Evolutionary conservation across 2,888 invertebrate genomes (phyloP).

Genomic region (Ramazzottius varieornatus): DNA sequence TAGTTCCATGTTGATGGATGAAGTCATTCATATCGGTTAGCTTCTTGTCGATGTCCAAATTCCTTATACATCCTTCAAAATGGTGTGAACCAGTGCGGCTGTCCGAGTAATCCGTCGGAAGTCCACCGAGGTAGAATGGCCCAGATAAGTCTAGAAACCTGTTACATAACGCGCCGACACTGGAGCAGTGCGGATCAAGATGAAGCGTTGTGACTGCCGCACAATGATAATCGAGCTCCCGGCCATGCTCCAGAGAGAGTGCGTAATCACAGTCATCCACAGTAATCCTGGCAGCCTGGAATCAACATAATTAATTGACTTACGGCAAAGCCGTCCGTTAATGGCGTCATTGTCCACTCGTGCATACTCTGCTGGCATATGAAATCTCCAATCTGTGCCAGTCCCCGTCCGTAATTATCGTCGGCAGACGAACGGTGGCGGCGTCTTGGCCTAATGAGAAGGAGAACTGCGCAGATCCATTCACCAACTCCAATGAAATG

Average conservation of each 20-base stretch:
- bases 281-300: constrained; percentile 47
- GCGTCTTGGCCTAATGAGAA: constrained; percentile 44
- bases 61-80: constrained; percentile 67
- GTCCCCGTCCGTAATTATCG: constrained; percentile 48
- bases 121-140: constrained; percentile 64
- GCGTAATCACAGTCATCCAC: constrained; percentile 66
- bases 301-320: no score
- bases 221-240: constrained; percentile 48
- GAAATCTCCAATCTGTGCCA: constrained; percentile 65
- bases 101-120: constrained; percentile 30
- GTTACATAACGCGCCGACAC: constrained; percentile 20
- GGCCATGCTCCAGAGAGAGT: constrained; percentile 41
- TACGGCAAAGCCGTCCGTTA: no score
- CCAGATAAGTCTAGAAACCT: constrained; percentile 67
- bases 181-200: constrained; percentile 31
- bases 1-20: constrained; percentile 14
- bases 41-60: constrained; percentile 55
- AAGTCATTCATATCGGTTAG: constrained; percentile 49
- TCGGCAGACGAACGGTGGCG: constrained; percentile 26
- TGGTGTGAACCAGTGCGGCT: constrained; percentile 30
- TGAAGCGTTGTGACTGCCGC: constrained; percentile 46
- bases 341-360: no score
- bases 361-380: constrained; percentile 50
- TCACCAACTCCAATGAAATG: constrained; percentile 54
- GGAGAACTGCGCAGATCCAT: constrained; percentile 46